Conservation (phyloP, 2,888 invertebrate genomes). For the Megamerina dolium region DNA sequence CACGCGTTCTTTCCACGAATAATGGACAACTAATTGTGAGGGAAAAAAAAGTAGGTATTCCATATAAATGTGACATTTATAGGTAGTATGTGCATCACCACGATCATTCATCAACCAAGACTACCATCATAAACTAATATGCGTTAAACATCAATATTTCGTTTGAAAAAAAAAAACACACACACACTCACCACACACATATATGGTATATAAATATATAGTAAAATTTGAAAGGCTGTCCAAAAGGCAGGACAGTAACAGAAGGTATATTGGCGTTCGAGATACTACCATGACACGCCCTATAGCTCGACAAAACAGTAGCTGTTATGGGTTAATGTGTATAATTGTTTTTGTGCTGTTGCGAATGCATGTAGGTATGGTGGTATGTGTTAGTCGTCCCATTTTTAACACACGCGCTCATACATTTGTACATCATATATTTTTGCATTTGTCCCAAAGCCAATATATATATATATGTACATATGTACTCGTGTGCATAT, state of each 20-base stretch:
- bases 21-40: no score
- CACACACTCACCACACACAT: no score
- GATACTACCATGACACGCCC: constrained; percentile 27
- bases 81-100: no score
- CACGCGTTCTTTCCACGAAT: no score
- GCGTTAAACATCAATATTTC: no score
- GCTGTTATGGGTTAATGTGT: not conserved
- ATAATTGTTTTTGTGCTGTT: not conserved
- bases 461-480: not conserved
- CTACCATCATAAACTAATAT: no score
- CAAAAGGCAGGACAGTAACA: constrained; percentile 23
- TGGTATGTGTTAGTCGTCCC: constrained; percentile 3
- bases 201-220: no score
- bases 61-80: no score
- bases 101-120: no score
- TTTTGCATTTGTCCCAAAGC: not conserved
- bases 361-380: not conserved
- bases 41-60: no score
- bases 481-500: not conserved
- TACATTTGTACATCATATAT: not conserved
- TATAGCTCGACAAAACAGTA: constrained; percentile 12
- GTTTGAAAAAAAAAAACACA: no score
- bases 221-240: constrained; percentile 29
- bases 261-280: constrained; percentile 21
- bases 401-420: constrained; percentile 13